phyloP scores from a whole-genome alignment of 1,140 invertebrate species.

The Pollicipes pollicipes region DNA sequence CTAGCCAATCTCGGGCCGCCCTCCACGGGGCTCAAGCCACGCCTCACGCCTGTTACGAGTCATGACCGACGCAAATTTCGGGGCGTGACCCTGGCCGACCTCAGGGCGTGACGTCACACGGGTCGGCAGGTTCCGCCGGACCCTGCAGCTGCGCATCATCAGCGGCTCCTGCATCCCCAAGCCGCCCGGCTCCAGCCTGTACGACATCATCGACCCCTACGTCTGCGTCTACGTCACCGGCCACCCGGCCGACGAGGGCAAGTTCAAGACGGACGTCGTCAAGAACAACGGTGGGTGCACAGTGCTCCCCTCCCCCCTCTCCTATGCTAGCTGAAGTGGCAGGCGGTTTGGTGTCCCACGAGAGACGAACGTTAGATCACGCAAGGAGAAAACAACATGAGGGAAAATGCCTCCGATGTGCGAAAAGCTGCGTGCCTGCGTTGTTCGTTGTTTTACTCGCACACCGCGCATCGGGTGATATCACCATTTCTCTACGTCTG shows the following conservation, averaged over 20 bases:
- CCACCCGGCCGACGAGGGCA: slow-evolving; percentile 31
- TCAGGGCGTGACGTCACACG: no score
- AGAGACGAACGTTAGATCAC: background rate
- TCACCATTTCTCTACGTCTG: no score
- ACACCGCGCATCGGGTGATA: no score
- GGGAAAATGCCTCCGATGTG: no score
- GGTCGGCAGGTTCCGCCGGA: slow-evolving; percentile 14
- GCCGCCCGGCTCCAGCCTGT: slow-evolving; percentile 28
- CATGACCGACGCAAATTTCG: no score
- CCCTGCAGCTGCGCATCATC: slow-evolving; percentile 30
- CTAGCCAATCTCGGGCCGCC: no score
- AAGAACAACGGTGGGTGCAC: slow-evolving; percentile 39
- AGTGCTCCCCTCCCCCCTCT: slow-evolving; percentile 2
- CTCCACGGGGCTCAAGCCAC: no score
- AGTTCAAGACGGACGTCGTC: slow-evolving; percentile 33
- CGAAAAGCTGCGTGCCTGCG: no score
- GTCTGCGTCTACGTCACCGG: slow-evolving; percentile 36
- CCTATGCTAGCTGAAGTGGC: background rate
- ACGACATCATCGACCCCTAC: slow-evolving; percentile 32
- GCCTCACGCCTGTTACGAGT: no score
- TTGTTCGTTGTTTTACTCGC: no score
- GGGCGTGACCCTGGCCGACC: no score
- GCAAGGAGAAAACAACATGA: background rate
- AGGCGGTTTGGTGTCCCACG: background rate
- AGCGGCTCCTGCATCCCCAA: slow-evolving; percentile 45